These are phyloP conservation scores for Stomatorhinus ivindoensis DNA, from an alignment of 2,113 vertebrate genomes.

Conservation along the genomic window DNA sequence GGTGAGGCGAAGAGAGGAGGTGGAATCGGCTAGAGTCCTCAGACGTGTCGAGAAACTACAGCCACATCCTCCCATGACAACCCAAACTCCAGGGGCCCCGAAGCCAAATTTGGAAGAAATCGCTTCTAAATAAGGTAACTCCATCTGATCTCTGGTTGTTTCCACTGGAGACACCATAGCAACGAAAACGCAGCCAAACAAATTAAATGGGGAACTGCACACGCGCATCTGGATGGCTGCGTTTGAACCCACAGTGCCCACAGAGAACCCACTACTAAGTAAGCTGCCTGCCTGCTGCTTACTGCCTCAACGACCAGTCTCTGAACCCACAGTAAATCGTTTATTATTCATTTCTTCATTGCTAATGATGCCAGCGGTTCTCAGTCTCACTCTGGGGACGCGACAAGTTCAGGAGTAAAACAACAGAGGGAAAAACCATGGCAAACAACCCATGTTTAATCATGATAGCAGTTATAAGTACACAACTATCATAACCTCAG, in stretches of 20 bases:
- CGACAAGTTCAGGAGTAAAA: background rate
- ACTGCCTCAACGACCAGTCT: conserved; percentile 14
- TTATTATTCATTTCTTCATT: background rate
- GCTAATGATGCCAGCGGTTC: background rate
- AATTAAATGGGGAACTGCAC: conserved; percentile 25
- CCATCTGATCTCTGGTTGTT: conserved; percentile 51
- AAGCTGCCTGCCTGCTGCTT: conserved; percentile 18
- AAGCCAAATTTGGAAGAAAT: conserved; percentile 44
- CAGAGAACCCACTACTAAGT: conserved; percentile 7
- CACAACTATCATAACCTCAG: background rate
- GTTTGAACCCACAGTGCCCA: background rate
- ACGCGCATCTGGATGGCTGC: background rate
- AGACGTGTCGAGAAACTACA: background rate
- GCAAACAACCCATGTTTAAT: background rate
- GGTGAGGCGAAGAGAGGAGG: background rate
- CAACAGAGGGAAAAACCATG: background rate
- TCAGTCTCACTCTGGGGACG: background rate
- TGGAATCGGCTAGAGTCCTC: background rate
- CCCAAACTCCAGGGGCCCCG: conserved; percentile 19
- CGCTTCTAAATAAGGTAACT: conserved; percentile 71
- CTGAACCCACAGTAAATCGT: background rate
- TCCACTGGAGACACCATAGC: conserved; percentile 86
- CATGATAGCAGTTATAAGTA: background rate
- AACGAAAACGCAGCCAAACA: conserved; percentile 55
- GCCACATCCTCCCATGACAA: background rate